phyloP scores from a whole-genome alignment of 2,888 invertebrate genomes.

The Stenurella melanura region DNA sequence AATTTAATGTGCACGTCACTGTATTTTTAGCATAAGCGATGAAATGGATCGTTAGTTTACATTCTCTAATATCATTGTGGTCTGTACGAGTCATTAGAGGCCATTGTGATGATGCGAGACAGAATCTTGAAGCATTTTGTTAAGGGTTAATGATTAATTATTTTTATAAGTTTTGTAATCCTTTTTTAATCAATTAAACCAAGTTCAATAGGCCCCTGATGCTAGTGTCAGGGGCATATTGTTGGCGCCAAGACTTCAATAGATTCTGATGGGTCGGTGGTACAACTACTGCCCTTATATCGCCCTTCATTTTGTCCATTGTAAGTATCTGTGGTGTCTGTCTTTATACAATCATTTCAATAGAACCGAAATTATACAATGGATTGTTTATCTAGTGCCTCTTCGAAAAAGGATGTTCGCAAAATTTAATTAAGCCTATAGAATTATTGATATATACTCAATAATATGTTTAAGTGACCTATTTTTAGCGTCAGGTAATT shows the following conservation, averaged over 20 bases:
- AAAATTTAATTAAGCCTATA: constrained; percentile 18
- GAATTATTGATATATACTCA: background rate
- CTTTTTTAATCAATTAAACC: constrained; percentile 71
- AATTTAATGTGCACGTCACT: constrained; percentile 52
- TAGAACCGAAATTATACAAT: constrained; percentile 15
- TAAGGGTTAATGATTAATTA: constrained; percentile 72
- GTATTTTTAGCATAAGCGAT: constrained; percentile 66
- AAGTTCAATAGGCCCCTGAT: constrained; percentile 64
- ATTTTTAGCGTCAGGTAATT: constrained; percentile 2
- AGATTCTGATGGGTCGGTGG: constrained; percentile 43
- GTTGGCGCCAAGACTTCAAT: constrained; percentile 62
- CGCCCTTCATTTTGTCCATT: constrained; percentile 31
- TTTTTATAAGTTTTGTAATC: constrained; percentile 69
- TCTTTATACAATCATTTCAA: constrained; percentile 24
- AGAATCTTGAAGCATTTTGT: constrained; percentile 66
- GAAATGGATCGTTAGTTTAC: constrained; percentile 72
- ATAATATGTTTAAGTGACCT: background rate
- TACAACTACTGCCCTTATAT: constrained; percentile 44
- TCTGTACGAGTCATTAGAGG: constrained; percentile 70
- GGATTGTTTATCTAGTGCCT: constrained; percentile 24
- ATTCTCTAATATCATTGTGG: constrained; percentile 70
- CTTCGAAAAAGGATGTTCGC: background rate
- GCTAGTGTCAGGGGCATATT: constrained; percentile 62
- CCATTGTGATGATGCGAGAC: constrained; percentile 67
- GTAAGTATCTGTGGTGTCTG: constrained; percentile 19